Conservation (phyloP, 2,797 vertebrate species). For the Tamandua tetradactyla region DNA sequence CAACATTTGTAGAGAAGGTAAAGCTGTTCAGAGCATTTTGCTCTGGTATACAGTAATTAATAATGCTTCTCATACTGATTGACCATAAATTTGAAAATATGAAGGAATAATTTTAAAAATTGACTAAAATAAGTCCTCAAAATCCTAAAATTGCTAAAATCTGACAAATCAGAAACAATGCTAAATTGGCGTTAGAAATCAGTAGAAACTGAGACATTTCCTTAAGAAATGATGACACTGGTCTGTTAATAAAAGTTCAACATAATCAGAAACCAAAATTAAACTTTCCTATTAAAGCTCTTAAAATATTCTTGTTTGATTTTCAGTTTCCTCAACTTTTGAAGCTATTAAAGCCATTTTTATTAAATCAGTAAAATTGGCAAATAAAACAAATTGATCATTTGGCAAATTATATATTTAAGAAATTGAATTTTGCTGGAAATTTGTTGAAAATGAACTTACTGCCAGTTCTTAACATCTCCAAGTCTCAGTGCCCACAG, state of each 20-base stretch:
- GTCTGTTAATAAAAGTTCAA: constrained; percentile 11
- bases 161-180: neutral
- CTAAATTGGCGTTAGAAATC: constrained; percentile 23
- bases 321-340: constrained; percentile 52
- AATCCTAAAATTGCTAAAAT: neutral
- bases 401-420: neutral
- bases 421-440: neutral
- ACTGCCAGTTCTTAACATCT: neutral
- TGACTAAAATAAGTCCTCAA: neutral
- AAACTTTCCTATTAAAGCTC: neutral
- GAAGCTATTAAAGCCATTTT: neutral
- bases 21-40: neutral
- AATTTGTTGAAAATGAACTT: neutral
- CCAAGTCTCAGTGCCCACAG: neutral
- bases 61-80: neutral
- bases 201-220: constrained; percentile 3
- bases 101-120: constrained; percentile 44
- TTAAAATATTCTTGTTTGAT: constrained; percentile 43
- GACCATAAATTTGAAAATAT: constrained; percentile 10
- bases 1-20: neutral
- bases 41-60: neutral
- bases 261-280: neutral
- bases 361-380: neutral
- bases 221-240: neutral
- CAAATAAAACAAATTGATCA: neutral